Evolutionary conservation across 2,797 vertebrate genomes (phyloP).

Genomic region (Epinephelus coioides): DNA sequence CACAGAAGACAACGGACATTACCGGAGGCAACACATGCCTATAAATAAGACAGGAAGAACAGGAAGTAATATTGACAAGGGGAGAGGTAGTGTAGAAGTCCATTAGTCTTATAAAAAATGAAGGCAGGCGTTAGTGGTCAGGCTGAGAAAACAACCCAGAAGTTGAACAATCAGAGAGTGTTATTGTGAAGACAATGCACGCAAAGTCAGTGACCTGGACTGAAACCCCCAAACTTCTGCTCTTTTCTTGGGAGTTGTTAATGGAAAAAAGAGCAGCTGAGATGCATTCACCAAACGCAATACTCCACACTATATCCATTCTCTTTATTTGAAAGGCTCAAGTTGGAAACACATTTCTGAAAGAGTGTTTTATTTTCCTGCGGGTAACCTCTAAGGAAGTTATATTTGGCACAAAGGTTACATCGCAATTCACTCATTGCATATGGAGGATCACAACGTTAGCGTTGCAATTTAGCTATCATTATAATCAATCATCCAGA

Average conservation of each 20-base stretch:
- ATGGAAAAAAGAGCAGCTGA: slow-evolving; percentile 54
- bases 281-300: slow-evolving; percentile 44
- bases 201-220: slow-evolving; percentile 73
- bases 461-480: slow-evolving; percentile 61
- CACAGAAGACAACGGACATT: slow-evolving; percentile 76
- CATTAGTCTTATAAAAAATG: slow-evolving; percentile 89
- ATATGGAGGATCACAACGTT: slow-evolving; percentile 42
- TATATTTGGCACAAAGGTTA: slow-evolving; percentile 66
- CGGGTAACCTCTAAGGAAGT: slow-evolving; percentile 44
- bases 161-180: slow-evolving; percentile 63
- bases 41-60: slow-evolving; percentile 83
- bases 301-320: slow-evolving; percentile 19
- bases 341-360: slow-evolving; percentile 41
- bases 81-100: slow-evolving; percentile 70
- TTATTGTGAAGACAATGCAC: slow-evolving; percentile 71
- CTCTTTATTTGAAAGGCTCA: slow-evolving; percentile 57
- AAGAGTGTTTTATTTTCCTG: slow-evolving; percentile 46
- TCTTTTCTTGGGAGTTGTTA: slow-evolving; percentile 63
- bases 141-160: slow-evolving; percentile 67
- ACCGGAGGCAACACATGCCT: slow-evolving; percentile 63
- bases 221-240: slow-evolving; percentile 54
- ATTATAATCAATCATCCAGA: slow-evolving; percentile 72
- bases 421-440: slow-evolving; percentile 38
- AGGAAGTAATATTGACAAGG: slow-evolving; percentile 71
- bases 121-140: slow-evolving; percentile 70